Evolutionary conservation across 37 sponge, comb jelly and placozoan genomes (phyloP).

Genomic region (Spongia lamella): DNA sequence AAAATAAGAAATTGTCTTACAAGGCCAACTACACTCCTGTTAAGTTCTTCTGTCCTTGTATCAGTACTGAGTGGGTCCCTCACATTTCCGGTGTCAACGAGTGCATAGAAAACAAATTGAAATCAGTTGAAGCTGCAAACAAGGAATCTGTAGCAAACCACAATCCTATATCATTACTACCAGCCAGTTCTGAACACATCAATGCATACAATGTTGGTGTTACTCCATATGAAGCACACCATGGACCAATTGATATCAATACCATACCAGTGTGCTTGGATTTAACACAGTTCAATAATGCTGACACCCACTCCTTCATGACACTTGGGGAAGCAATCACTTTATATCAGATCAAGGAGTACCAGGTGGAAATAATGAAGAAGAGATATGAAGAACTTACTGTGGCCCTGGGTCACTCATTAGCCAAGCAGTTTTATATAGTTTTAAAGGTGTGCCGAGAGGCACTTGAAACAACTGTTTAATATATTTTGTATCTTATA

Average conservation of each 20-base stretch:
- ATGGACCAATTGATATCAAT: constrained; percentile 19
- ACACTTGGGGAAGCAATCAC: constrained; percentile 46
- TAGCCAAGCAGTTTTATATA: constrained; percentile 55
- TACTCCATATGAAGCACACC: constrained; percentile 17
- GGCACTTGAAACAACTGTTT: no score
- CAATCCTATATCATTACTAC: no score
- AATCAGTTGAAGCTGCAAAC: no score
- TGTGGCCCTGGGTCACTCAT: constrained; percentile 52
- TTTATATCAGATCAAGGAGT: not conserved
- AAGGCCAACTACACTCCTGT: constrained; percentile 54
- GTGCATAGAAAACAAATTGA: not conserved
- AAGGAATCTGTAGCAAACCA: no score
- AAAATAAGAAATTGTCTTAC: constrained; percentile 46
- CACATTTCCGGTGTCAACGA: constrained; percentile 5
- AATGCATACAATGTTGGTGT: constrained; percentile 30
- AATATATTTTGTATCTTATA: no score
- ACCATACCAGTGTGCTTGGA: constrained; percentile 68
- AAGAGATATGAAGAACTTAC: constrained; percentile 47
- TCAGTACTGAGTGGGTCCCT: constrained; percentile 28
- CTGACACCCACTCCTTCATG: constrained; percentile 23
- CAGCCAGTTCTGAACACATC: no score
- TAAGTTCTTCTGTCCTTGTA: constrained; percentile 49
- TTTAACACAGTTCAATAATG: constrained; percentile 3
- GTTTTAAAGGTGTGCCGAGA: constrained; percentile 41
- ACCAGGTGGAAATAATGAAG: constrained; percentile 54